Percentiles rank a stretch among this genome's conserved stretches.
These are phyloP conservation scores for Melitaea athalia DNA, from an alignment of 2,888 invertebrate species.

Conservation along the genomic window DNA sequence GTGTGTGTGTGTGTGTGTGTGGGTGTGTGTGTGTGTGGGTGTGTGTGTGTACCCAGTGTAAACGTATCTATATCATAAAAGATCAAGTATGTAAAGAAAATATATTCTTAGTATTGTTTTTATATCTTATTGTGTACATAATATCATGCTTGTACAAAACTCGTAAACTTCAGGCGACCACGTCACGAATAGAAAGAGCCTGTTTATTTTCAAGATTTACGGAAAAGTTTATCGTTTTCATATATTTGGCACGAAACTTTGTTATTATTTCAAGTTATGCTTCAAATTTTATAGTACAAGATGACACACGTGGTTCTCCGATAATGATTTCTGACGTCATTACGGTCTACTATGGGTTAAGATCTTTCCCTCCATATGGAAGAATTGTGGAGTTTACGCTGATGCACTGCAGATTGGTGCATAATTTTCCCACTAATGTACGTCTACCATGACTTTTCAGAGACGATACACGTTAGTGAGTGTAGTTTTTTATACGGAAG, in stretches of 20 bases:
- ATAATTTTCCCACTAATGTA: too few species aligned
- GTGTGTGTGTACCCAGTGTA: neutral
- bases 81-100: neutral
- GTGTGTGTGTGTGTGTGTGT: too few species aligned
- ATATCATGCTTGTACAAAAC: conserved; percentile 17
- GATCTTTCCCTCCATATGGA: too few species aligned
- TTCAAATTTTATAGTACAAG: neutral
- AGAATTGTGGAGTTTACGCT: too few species aligned
- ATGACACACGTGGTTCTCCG: neutral
- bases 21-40: too few species aligned
- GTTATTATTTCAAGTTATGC: neutral
- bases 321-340: neutral
- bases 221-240: neutral
- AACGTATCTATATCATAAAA: neutral
- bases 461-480: too few species aligned
- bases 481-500: too few species aligned
- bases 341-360: too few species aligned
- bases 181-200: conserved; percentile 20
- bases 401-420: too few species aligned
- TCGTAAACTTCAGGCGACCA: conserved; percentile 23
- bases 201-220: conserved; percentile 7
- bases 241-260: neutral
- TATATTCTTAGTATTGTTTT: conserved; percentile 19
- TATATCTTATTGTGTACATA: conserved; percentile 16
- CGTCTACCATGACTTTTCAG: too few species aligned